phyloP scores from a whole-genome alignment of 2,888 invertebrate species.

The Lepetodrilus schrolli region DNA sequence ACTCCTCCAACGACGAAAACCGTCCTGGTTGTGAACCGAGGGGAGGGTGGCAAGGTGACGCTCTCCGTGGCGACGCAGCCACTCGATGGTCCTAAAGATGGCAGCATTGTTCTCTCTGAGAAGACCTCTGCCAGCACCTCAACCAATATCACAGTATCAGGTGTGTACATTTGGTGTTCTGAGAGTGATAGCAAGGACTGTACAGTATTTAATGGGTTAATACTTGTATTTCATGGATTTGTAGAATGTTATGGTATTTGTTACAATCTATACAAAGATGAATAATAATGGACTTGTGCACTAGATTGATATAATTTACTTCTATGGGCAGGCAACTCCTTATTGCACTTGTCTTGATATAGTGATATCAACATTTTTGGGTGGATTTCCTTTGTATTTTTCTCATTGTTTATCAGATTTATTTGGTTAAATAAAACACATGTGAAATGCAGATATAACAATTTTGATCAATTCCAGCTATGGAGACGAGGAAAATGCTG shows the following conservation, averaged over 20 bases:
- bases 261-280: too few species aligned
- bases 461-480: conserved; percentile 32
- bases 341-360: too few species aligned
- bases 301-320: too few species aligned
- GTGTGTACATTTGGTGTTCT: conserved; percentile 29
- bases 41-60: conserved; percentile 68
- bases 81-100: conserved; percentile 20
- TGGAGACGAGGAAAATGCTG: conserved; percentile 79
- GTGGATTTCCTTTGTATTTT: background rate
- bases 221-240: too few species aligned
- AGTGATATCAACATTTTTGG: background rate
- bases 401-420: background rate
- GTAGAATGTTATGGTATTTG: too few species aligned
- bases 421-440: too few species aligned
- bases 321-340: background rate
- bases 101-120: conserved; percentile 31
- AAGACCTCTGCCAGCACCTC: conserved; percentile 37
- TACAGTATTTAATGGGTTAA: too few species aligned
- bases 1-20: conserved; percentile 55
- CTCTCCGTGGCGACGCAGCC: conserved; percentile 49
- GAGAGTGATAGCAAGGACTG: too few species aligned
- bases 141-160: conserved; percentile 37
- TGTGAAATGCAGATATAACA: too few species aligned
- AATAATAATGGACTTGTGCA: too few species aligned
- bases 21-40: conserved; percentile 67